Evolutionary conservation across 2,113 vertebrate species (phyloP).

Genomic region (Polypterus bichir): DNA sequence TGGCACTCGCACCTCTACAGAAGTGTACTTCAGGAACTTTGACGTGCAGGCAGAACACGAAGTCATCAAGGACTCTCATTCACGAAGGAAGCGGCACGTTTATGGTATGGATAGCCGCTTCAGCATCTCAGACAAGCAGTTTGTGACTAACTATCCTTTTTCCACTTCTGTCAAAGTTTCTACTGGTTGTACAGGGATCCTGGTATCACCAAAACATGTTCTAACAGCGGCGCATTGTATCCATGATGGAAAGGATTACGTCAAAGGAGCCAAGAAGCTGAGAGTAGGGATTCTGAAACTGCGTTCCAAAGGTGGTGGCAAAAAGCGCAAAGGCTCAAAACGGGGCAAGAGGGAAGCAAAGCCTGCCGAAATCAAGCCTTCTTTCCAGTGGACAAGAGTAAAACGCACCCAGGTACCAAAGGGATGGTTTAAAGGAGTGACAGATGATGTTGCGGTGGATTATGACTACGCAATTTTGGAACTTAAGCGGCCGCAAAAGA

Average conservation of each 20-base stretch:
- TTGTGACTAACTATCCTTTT: conserved; percentile 79
- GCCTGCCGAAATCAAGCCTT: conserved; percentile 42
- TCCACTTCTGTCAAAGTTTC: conserved; percentile 85
- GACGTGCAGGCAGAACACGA: conserved; percentile 26
- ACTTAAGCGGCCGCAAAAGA: conserved; percentile 73
- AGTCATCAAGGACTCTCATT: not conserved
- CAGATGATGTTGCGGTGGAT: conserved; percentile 59
- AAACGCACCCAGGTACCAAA: conserved; percentile 80
- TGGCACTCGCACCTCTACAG: conserved; percentile 72
- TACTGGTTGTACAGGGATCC: conserved; percentile 81
- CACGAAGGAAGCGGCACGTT: conserved; percentile 66
- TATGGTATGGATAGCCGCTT: conserved; percentile 86
- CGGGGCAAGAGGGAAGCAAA: conserved; percentile 29
- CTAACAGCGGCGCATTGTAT: conserved; percentile 89
- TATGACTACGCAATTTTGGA: conserved; percentile 87
- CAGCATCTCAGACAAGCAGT: conserved; percentile 78
- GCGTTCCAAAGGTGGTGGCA: conserved; percentile 41
- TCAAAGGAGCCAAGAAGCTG: conserved; percentile 69
- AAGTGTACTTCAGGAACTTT: conserved; percentile 56
- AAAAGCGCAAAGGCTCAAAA: conserved; percentile 32
- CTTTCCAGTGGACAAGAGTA: conserved; percentile 87
- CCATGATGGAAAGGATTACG: conserved; percentile 76
- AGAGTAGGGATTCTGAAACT: conserved; percentile 76
- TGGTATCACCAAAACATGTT: conserved; percentile 80
- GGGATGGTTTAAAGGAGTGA: conserved; percentile 74